Base-by-base conservation (phyloP, 2,888 invertebrate species). In the Platynereis dumerilii region DNA sequence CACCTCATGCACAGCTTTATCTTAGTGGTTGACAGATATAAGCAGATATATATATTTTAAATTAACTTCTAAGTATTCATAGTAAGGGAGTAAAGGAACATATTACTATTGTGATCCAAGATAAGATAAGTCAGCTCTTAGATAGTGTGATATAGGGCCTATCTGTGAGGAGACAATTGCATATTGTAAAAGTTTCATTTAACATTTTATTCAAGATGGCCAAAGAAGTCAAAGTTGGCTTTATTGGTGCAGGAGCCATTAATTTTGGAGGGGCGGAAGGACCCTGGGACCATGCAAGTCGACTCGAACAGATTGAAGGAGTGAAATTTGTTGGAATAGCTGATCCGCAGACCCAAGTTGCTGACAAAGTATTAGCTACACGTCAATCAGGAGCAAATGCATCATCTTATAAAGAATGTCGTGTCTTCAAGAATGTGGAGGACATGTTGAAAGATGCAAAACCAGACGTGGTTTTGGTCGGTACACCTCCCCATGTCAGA, bases 221-320 rank as follows among this genome's bases (percentile, higher is more conserved):
- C 1, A 27, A 29, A 7, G 17, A 44, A 20, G 45, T 60, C 2
- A 44, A 60, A 27, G 58, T 68, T n/a, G 68, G 58, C 15, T 68
- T 65, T 48, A 45, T 68, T 2, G 68, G 68, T 1, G 61, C 68
- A 29, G 68, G 68, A 1, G 28, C 39, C 17, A 48, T 68, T 15
- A 61, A 68, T 27, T 68, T 68, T 42, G 68, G 68, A 20, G 65
- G 65, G 20, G 58, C 55, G 5, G 66, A 60, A 24, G 63, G 64
- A 22, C 66, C 66, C 27, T 67, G 66, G 69, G 67, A 69, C 34
- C 64, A 67, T 45, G 60, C 64, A 2, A 29, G 58, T 2, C 42
- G 67, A 3, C 61, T 69, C 17, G 68, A 68, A 56, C 27, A 24
- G n/a, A 34, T 67, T 15, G 60, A 24, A 17, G 44, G 29, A 22